phyloP scores from a whole-genome alignment of 1,140 invertebrate species.

The Cecropterus lyciades region DNA sequence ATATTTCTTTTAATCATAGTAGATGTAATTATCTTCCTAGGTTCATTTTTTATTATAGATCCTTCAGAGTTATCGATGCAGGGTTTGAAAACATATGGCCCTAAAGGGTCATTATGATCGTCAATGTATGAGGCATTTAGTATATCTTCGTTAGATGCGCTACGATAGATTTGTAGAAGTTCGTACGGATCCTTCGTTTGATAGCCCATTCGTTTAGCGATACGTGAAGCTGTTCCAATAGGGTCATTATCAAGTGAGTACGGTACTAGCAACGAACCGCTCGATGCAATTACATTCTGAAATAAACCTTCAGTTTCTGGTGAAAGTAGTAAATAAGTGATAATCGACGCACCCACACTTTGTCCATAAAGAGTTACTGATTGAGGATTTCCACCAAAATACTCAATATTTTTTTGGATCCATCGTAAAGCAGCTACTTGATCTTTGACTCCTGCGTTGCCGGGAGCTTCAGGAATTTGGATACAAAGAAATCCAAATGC shows the following conservation, averaged over 20 bases:
- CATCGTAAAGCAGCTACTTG: conserved; percentile 84
- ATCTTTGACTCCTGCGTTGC: conserved; percentile 86
- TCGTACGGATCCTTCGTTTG: conserved; percentile 43
- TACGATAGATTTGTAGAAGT: conserved; percentile 44
- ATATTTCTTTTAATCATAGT: conserved; percentile 32
- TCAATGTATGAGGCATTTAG: conserved; percentile 39
- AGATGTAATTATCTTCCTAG: conserved; percentile 40
- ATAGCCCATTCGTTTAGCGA: conserved; percentile 48
- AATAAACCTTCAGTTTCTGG: conserved; percentile 82
- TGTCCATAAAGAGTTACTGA: conserved; percentile 81
- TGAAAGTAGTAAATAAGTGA: conserved; percentile 50
- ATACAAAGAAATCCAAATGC: conserved; percentile 84
- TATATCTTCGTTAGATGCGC: conserved; percentile 44
- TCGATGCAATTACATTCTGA: conserved; percentile 84
- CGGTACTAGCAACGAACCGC: conserved; percentile 81
- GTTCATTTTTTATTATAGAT: conserved; percentile 38
- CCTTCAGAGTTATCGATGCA: conserved; percentile 45
- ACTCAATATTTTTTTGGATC: conserved; percentile 86
- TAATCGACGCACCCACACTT: conserved; percentile 70
- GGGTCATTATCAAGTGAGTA: conserved; percentile 64
- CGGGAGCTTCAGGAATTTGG: conserved; percentile 79
- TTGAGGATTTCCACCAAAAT: conserved; percentile 85
- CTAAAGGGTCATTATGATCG: conserved; percentile 37
- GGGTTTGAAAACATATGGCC: conserved; percentile 46
- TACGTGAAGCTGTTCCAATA: conserved; percentile 40